phyloP scores from a whole-genome alignment of 2,113 vertebrate species.

The Lasiurus cinereus region DNA sequence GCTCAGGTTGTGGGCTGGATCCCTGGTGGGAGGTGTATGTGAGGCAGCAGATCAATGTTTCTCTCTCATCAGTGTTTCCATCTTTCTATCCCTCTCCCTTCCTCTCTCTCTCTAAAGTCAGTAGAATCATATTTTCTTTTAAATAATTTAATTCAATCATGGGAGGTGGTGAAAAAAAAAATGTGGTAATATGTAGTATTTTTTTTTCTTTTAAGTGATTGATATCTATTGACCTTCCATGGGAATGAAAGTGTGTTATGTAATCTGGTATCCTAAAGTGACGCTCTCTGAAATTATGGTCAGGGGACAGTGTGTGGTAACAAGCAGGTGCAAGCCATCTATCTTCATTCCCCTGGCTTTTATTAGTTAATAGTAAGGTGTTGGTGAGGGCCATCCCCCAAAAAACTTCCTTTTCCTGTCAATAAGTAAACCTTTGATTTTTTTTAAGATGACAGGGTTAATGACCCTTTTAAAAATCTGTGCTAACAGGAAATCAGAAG shows the following conservation, averaged over 20 bases:
- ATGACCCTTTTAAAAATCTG: not conserved
- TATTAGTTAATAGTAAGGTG: conserved; percentile 55
- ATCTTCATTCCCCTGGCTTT: conserved; percentile 33
- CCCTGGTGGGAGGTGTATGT: too few species aligned
- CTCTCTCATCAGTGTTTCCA: too few species aligned
- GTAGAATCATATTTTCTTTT: too few species aligned
- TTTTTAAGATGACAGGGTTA: conserved; percentile 53
- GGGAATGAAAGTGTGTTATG: conserved; percentile 62
- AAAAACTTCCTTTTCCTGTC: not conserved
- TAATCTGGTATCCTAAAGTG: conserved; percentile 53
- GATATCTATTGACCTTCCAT: conserved; percentile 47
- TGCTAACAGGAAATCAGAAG: conserved; percentile 30
- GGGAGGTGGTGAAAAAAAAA: too few species aligned
- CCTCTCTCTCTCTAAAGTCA: too few species aligned
- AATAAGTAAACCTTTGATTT: conserved; percentile 47
- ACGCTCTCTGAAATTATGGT: conserved; percentile 64
- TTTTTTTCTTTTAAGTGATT: conserved; percentile 70
- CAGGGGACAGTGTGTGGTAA: conserved; percentile 56
- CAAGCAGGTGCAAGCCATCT: conserved; percentile 54
- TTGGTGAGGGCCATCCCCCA: not conserved
- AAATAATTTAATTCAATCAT: too few species aligned
- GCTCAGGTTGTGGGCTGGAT: too few species aligned
- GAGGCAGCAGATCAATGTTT: too few species aligned
- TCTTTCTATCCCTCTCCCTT: too few species aligned
- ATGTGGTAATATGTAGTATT: too few species aligned